Evolutionary conservation across 2,113 vertebrate genomes (phyloP), one percentile per base, ranked within the genome.

Genomic region (Tamias sibiricus): DNA sequence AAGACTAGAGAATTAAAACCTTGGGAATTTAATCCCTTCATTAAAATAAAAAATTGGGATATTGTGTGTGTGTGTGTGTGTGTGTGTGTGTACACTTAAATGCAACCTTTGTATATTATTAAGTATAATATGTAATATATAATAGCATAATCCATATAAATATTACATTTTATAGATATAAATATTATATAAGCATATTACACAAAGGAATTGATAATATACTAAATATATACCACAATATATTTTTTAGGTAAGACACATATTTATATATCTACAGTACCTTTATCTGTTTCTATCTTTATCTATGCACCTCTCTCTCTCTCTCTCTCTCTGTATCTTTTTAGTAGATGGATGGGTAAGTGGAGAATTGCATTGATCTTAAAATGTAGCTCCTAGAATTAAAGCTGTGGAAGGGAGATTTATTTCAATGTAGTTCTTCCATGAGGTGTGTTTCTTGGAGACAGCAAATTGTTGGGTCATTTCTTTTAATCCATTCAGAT

Each of bases 1-100:
- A 14, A 75, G 16, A 24, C 8, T 91, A 57, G n/a, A 95, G 47
- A 95, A 12, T 54, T 68, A 84, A 79, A 64, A 92, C 1, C 72
- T 71, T 7, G 17, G 14, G 16, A 6, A 35, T 30, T 8, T 52
- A 89, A 75, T 47, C 22, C 2, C 57, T 77, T 11, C 6, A 69
- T 88, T 85, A 89, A 91, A 86, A 81, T 69, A 74, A 90, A 96
- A 94, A 40, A 4, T 59, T 80, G 24, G 9, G 9, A 86, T 79
- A 52, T 30, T 76, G 9, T 62, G 19, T 20, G 22, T 26, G 59
- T 62, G 57, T 26, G 59, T 26, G 20, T 62, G 28, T 64, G 62
- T 64, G 10, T 26, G 30, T n/a, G n/a, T n/a, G n/a, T n/a, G n/a
- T n/a, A n/a, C 28, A 54, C 69, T 49, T 69, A 69, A 47, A 57